phyloP scores from a whole-genome alignment of 2,888 invertebrate genomes.

The Harpalus rubripes region DNA sequence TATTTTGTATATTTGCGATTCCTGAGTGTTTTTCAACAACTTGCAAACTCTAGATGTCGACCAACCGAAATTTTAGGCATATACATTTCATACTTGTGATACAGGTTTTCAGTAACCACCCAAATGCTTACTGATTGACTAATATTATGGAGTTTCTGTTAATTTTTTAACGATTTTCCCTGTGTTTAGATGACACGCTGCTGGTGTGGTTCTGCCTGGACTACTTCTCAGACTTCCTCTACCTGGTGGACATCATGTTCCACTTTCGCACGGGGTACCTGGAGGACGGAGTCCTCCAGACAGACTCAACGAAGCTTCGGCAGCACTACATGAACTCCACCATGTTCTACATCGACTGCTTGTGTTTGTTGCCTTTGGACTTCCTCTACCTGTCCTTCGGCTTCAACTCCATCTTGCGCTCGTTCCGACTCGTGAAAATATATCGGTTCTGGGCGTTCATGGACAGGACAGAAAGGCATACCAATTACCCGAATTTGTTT shows the following conservation, averaged over 20 bases:
- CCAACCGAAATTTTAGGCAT: no score
- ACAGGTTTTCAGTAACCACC: no score
- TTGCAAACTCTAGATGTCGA: no score
- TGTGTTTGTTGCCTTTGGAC: conserved; percentile 98
- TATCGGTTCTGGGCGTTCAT: conserved; percentile 99
- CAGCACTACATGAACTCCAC: conserved; percentile 97
- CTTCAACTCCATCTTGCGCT: conserved; percentile 96
- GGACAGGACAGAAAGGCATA: conserved; percentile 98
- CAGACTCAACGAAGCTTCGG: conserved; percentile 94
- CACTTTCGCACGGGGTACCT: conserved; percentile 98
- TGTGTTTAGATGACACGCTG: conserved; percentile 86
- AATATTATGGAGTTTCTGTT: conserved; percentile 36
- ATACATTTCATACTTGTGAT: no score
- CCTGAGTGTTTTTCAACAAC: no score
- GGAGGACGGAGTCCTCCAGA: conserved; percentile 98
- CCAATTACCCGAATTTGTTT: conserved; percentile 98
- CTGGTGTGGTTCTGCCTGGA: conserved; percentile 98
- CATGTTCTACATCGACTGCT: conserved; percentile 98
- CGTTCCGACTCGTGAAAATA: conserved; percentile 97
- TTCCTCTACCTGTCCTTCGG: conserved; percentile 98
- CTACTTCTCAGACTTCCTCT: conserved; percentile 97
- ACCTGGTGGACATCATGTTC: conserved; percentile 97
- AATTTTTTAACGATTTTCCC: conserved; percentile 72
- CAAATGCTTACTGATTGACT: background rate
- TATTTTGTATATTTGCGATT: no score